These are phyloP conservation scores for Pelosia muscerda DNA, from an alignment of 2,888 invertebrate species.

Conservation along the genomic window DNA sequence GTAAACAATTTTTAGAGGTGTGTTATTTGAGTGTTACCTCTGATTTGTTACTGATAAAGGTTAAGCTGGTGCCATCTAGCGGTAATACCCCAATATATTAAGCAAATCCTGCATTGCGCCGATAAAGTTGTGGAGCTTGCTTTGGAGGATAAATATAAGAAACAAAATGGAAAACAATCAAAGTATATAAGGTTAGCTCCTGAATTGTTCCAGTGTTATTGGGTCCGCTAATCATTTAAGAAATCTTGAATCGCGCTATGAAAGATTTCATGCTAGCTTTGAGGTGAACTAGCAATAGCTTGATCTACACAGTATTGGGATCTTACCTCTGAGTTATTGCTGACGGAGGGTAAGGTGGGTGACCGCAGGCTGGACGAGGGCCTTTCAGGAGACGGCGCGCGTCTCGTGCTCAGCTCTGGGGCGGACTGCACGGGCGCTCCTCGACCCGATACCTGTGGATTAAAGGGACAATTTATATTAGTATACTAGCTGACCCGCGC, in stretches of 20 bases:
- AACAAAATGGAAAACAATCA: too few species aligned
- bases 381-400: constrained; percentile 77
- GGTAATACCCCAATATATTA: too few species aligned
- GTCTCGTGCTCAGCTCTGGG: constrained; percentile 80
- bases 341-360: constrained; percentile 92
- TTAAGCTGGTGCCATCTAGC: too few species aligned
- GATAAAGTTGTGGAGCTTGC: fast-evolving
- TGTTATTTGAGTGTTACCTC: too few species aligned
- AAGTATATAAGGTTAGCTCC: too few species aligned
- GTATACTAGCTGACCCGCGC: too few species aligned
- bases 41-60: too few species aligned
- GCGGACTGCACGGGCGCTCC: constrained; percentile 72
- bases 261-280: background rate
- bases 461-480: background rate
- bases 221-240: too few species aligned
- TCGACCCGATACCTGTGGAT: constrained; percentile 60
- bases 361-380: constrained; percentile 85
- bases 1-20: background rate
- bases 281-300: background rate
- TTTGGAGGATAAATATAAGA: too few species aligned
- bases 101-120: background rate
- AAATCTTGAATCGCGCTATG: background rate
- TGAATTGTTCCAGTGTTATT: too few species aligned
- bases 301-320: background rate
- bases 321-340: constrained; percentile 92